Evolutionary conservation across 2,888 invertebrate genomes (phyloP).

Genomic region (Cephus rjabovi): DNA sequence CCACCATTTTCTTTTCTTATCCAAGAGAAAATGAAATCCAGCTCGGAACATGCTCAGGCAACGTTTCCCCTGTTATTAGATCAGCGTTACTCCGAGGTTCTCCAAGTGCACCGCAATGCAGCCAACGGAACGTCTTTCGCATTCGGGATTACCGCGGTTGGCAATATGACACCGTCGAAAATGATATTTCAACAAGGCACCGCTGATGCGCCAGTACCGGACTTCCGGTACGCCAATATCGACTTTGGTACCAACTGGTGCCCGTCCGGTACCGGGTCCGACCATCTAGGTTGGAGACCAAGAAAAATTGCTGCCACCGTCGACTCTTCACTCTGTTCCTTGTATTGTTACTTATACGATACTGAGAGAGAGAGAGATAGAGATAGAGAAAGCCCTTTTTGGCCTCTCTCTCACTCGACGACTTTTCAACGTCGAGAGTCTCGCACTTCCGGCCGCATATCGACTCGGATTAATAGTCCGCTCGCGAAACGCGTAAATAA

Average conservation of each 20-base stretch:
- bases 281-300: background rate
- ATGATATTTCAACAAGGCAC: background rate
- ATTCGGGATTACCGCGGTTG: constrained; percentile 10
- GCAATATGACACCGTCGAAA: background rate
- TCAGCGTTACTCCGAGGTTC: constrained; percentile 41
- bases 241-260: background rate
- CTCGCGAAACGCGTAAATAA: constrained; percentile 54
- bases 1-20: constrained; percentile 31
- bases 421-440: background rate
- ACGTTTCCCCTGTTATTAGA: constrained; percentile 59
- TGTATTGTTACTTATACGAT: background rate
- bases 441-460: background rate
- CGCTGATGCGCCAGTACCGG: background rate
- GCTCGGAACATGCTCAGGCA: constrained; percentile 44
- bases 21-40: constrained; percentile 59
- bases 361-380: background rate
- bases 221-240: background rate
- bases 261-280: background rate
- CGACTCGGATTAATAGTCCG: constrained; percentile 27
- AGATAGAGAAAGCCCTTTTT: background rate
- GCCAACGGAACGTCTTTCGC: constrained; percentile 14
- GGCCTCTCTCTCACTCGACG: no score
- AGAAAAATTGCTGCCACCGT: background rate
- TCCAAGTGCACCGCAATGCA: constrained; percentile 4
- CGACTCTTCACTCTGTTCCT: background rate